Evolutionary conservation across 2,888 invertebrate species (phyloP), one percentile per base, ranked within the genome.

Genomic region (Mermis nigrescens): DNA sequence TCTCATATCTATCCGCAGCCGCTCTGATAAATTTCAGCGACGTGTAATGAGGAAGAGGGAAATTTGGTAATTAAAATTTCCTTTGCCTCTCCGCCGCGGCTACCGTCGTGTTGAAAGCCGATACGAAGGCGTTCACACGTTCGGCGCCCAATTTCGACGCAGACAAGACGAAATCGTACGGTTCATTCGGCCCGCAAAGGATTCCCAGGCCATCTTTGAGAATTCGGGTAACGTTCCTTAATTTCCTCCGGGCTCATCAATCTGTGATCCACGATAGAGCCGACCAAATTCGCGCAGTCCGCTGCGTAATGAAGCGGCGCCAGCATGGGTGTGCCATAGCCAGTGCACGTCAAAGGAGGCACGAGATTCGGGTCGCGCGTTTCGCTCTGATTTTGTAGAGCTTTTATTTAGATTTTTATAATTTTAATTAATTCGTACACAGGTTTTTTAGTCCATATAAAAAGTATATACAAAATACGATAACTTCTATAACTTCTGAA

Each of bases 261-360:
- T 58, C 71, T 70, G 64, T 77, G 76, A 62, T 76, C 74, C 24
- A 76, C 66, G 2, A 75, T 66, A 56, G 73, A 31, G 29, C 58
- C 54, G 3, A 58, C 53, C 32, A 58, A 26, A 12, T 24, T n/a
- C 26, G 22, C 3, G 31, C 58, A 58, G 45, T 58, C 58, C 46
- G 66, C 63, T 57, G 64, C 66, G 64, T 74, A 74, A 24, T 64
- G 62, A 19, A 64, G 61, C 1, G 74, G 73, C 0, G 71, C 68
- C 58, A 74, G 63, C 68, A 74, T 67, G 74, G 46, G 73, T 73
- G 63, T 76, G 76, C 76, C 77, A 77, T 3, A 76, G 68, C 77
- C 77, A 77, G 61, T 76, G 75, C 19, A 77, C 73, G 63, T 77
- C 76, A 31, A 76, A 12, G 77, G 77, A 1, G 77, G 76, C n/a